A percentile compares a stretch with the other conserved stretches of the same genome.
Conservation (phyloP, 2,113 vertebrate genomes). For the Ceyx margarethae region DNA sequence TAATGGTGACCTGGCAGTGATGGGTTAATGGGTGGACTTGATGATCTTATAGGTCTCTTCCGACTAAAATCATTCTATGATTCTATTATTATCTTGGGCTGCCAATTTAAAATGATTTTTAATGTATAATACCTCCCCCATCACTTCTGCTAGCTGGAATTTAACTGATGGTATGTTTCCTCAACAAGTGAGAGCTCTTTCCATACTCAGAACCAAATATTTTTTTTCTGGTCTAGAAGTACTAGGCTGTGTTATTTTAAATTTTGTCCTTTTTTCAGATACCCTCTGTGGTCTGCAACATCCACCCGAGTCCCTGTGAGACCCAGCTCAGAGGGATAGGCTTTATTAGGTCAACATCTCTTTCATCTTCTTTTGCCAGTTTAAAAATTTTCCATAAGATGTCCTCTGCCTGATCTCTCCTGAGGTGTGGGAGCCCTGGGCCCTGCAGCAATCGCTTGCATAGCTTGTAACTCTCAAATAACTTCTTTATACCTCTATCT, state of each 20-base stretch:
- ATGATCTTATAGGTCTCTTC: background rate
- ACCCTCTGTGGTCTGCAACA: background rate
- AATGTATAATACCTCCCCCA: background rate
- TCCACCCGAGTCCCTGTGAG: background rate
- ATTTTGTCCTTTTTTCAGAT: background rate
- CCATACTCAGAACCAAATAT: background rate
- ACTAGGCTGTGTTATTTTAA: background rate
- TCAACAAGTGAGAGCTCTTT: background rate
- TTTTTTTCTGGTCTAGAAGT: background rate
- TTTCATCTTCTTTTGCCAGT: background rate
- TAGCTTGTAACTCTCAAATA: background rate
- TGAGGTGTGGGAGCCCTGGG: background rate
- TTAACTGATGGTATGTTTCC: background rate
- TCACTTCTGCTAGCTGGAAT: background rate
- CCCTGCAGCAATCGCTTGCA: background rate
- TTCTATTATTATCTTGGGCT: background rate
- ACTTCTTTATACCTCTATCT: background rate
- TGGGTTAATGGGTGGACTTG: background rate
- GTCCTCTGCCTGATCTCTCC: background rate
- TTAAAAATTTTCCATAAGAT: background rate
- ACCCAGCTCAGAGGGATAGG: background rate
- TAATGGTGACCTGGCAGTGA: background rate
- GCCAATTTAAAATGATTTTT: conserved; percentile 27
- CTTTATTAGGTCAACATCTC: conserved; percentile 12
- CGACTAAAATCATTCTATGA: background rate